These are phyloP conservation scores for Leptopilina myrica DNA, from an alignment of 2,888 invertebrate genomes.

Conservation along the genomic window DNA sequence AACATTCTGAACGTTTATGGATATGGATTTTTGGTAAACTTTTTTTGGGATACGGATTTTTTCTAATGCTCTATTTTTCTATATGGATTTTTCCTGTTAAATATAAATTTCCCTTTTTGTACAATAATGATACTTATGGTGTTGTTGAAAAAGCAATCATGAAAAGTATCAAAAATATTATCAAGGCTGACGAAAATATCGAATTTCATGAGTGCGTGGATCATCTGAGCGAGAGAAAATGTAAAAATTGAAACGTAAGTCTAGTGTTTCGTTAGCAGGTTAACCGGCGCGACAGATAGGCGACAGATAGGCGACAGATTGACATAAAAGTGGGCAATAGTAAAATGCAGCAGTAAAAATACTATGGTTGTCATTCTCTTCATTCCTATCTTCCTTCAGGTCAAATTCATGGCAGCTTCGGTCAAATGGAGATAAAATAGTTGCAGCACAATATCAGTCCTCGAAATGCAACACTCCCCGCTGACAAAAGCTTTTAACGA, in stretches of 20 bases:
- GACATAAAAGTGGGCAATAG: slow-evolving; percentile 36
- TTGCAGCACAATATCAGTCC: slow-evolving; percentile 60
- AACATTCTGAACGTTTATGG: too few relatives aligned
- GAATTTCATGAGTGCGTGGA: slow-evolving; percentile 49
- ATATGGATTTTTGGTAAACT: too few relatives aligned
- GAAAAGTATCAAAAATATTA: slow-evolving; percentile 19
- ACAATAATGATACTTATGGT: too few relatives aligned
- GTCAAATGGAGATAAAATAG: slow-evolving; percentile 57
- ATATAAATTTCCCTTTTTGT: too few relatives aligned
- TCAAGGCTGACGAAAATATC: slow-evolving; percentile 52
- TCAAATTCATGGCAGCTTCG: slow-evolving; percentile 36
- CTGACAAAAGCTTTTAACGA: slow-evolving; percentile 68
- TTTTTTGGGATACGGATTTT: too few relatives aligned
- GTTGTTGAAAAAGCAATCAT: neutral
- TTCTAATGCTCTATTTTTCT: too few relatives aligned
- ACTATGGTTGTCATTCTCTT: slow-evolving; percentile 43
- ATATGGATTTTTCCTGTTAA: too few relatives aligned
- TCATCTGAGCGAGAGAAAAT: slow-evolving; percentile 44
- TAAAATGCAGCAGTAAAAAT: slow-evolving; percentile 45
- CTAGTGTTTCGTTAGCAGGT: slow-evolving; percentile 53
- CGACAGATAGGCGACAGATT: slow-evolving; percentile 53
- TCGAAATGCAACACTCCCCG: slow-evolving; percentile 61
- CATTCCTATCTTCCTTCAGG: slow-evolving; percentile 2
- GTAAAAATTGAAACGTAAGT: slow-evolving; percentile 60
- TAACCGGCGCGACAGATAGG: slow-evolving; percentile 50